Conservation (phyloP, 2,888 invertebrate genomes). For the Orgyia antiqua region DNA sequence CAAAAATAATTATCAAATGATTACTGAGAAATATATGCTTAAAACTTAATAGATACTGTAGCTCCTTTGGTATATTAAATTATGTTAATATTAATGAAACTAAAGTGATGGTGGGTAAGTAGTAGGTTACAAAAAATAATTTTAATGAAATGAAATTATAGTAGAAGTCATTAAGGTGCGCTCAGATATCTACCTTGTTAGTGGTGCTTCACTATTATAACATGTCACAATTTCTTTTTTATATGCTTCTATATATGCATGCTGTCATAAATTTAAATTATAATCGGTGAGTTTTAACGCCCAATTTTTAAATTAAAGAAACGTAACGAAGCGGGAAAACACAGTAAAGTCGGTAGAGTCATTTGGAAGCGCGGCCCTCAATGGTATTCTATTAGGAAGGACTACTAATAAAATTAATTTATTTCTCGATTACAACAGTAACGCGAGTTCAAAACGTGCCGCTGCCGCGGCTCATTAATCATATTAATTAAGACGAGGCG, state of each 20-base stretch:
- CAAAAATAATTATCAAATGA: neutral
- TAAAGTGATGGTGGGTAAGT: slow-evolving; percentile 30
- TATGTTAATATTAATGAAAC: slow-evolving; percentile 32
- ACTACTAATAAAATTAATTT: slow-evolving; percentile 76
- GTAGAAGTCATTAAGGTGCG: slow-evolving; percentile 33
- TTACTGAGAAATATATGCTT: slow-evolving; percentile 5
- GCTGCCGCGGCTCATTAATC: slow-evolving; percentile 67
- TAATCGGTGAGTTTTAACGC: slow-evolving; percentile 70
- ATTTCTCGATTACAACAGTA: slow-evolving; percentile 73
- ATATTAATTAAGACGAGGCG: slow-evolving; percentile 75
- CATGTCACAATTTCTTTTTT: slow-evolving; percentile 54
- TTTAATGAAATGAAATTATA: slow-evolving; percentile 38
- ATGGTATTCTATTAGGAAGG: slow-evolving; percentile 69
- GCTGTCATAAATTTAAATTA: slow-evolving; percentile 67
- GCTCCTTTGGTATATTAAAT: slow-evolving; percentile 20
- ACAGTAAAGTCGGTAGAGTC: slow-evolving; percentile 31
- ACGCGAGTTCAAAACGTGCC: slow-evolving; percentile 66
- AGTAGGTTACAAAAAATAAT: slow-evolving; percentile 27
- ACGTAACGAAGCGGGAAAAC: slow-evolving; percentile 58
- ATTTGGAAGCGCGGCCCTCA: slow-evolving; percentile 44
- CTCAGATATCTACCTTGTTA: slow-evolving; percentile 51
- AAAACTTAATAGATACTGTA: no score
- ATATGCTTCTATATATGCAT: slow-evolving; percentile 54
- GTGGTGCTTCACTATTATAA: slow-evolving; percentile 45
- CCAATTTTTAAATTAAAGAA: slow-evolving; percentile 69